Percentiles rank a stretch among this genome's conserved stretches.
Conservation (phyloP, 2,888 invertebrate genomes). For the Rapana venosa region DNA sequence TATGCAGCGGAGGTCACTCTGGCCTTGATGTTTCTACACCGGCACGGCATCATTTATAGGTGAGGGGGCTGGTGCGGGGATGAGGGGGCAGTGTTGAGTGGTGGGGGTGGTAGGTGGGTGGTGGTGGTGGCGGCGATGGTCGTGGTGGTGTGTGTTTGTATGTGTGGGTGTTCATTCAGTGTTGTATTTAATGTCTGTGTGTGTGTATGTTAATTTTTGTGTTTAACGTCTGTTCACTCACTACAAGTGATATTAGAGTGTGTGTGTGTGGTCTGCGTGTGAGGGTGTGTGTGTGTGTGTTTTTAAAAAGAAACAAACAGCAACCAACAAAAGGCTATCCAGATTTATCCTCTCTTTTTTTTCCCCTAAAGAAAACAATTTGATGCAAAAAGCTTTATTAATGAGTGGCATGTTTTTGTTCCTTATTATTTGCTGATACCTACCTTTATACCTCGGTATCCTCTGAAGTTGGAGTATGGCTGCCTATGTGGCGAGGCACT, state of each 20-base stretch:
- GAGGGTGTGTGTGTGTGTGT: background rate
- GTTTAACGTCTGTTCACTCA: too few relatives aligned
- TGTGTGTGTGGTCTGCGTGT: background rate
- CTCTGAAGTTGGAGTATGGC: too few relatives aligned
- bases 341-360: too few relatives aligned
- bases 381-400: too few relatives aligned
- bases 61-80: slow-evolving; percentile 63
- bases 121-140: background rate
- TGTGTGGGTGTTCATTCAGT: background rate
- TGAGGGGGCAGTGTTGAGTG: background rate
- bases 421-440: too few relatives aligned
- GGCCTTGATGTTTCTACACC: slow-evolving; percentile 97
- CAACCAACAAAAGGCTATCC: too few relatives aligned
- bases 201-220: background rate
- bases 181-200: background rate
- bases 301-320: too few relatives aligned
- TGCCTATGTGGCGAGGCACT: too few relatives aligned
- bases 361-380: too few relatives aligned
- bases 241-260: background rate
- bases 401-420: too few relatives aligned
- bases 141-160: background rate
- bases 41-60: slow-evolving; percentile 96
- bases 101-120: background rate
- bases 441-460: too few relatives aligned
- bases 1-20: slow-evolving; percentile 99